Evolutionary conservation across 2,888 invertebrate genomes (phyloP).

Genomic region (Clanis bilineata): DNA sequence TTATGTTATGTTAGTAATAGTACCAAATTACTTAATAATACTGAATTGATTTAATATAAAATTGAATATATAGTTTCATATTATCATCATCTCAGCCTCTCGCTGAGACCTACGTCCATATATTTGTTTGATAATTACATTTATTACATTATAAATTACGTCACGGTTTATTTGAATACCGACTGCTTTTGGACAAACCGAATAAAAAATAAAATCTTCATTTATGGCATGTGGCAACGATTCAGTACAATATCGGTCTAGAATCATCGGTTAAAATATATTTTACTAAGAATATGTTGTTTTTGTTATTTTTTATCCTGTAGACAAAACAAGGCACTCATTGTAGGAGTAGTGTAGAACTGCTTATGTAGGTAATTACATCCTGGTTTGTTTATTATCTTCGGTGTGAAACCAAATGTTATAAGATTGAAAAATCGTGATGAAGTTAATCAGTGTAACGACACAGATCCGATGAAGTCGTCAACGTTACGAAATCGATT

Average conservation of each 20-base stretch:
- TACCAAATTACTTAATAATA: too few species aligned
- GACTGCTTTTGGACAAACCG: neutral
- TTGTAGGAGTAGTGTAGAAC: too few species aligned
- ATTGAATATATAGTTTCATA: too few species aligned
- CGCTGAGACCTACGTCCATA: too few species aligned
- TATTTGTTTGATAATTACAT: too few species aligned
- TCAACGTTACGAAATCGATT: constrained; percentile 71
- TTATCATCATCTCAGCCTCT: too few species aligned
- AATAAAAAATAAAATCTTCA: neutral
- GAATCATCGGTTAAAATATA: neutral
- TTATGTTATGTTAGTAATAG: too few species aligned
- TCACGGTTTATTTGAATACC: too few species aligned
- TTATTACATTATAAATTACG: too few species aligned
- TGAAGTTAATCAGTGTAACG: constrained; percentile 55
- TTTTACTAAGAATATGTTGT: neutral
- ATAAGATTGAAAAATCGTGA: constrained; percentile 34
- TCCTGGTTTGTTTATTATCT: neutral
- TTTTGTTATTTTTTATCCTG: neutral
- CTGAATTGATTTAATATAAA: too few species aligned
- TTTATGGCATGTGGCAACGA: neutral
- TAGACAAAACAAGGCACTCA: too few species aligned
- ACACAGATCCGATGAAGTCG: constrained; percentile 67
- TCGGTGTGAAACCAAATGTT: constrained; percentile 2
- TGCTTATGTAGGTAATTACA: neutral
- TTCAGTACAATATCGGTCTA: neutral